phyloP scores from a whole-genome alignment of 2,113 vertebrate species.

The Nibea coibor region DNA sequence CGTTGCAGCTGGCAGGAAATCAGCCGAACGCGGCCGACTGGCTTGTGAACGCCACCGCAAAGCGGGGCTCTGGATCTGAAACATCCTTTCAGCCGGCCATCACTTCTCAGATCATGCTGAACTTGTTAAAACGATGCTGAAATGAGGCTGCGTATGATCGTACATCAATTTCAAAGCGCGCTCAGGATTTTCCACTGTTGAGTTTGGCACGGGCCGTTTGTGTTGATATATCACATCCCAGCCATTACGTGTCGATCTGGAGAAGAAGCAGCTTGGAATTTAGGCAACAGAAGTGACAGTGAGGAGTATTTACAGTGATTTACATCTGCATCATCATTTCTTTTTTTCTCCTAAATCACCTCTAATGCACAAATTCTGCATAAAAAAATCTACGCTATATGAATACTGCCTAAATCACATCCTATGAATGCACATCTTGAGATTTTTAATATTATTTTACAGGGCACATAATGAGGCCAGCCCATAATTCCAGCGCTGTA shows the following conservation, averaged over 20 bases:
- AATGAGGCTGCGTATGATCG: neutral
- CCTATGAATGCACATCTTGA: neutral
- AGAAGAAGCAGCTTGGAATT: conserved; percentile 8
- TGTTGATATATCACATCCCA: conserved; percentile 27
- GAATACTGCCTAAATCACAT: neutral
- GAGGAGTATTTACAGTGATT: neutral
- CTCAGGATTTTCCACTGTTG: conserved; percentile 45
- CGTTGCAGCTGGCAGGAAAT: neutral
- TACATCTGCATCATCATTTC: neutral
- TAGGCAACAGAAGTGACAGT: neutral
- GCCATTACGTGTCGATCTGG: conserved; percentile 19
- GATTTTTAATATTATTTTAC: conserved; percentile 29
- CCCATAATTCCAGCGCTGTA: conserved; percentile 7
- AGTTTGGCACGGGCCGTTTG: conserved; percentile 23
- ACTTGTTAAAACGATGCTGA: conserved; percentile 35
- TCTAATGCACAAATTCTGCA: neutral
- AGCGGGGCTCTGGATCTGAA: neutral
- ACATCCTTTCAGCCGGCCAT: neutral
- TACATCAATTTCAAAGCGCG: conserved; percentile 30
- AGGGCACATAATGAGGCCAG: neutral
- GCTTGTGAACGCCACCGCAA: neutral
- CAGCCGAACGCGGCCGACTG: neutral
- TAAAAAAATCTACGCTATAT: neutral
- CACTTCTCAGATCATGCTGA: conserved; percentile 33
- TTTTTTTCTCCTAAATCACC: neutral